Conservation (phyloP, 1,140 invertebrate genomes). For the Pygmarrhopalites habei region DNA sequence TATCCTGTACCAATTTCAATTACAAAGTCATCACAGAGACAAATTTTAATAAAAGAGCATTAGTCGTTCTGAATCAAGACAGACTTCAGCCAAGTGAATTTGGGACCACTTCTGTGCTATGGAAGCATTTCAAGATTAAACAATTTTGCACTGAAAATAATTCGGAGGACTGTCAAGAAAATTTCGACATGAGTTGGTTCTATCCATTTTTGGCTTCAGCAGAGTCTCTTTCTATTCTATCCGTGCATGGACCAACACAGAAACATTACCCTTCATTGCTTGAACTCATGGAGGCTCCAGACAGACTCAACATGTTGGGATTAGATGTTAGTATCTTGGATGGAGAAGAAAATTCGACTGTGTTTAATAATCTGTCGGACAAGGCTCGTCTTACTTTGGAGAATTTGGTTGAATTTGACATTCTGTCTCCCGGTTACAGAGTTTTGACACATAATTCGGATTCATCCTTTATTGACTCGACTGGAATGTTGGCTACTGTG, state of each 20-base stretch:
- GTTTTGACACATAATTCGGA: background rate
- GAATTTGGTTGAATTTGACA: background rate
- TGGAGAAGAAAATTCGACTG: background rate
- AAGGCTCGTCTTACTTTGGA: background rate
- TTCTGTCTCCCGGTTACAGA: background rate
- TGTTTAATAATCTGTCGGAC: background rate
- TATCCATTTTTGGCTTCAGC: background rate
- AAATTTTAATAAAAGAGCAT: background rate
- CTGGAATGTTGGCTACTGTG: background rate
- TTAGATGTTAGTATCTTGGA: background rate
- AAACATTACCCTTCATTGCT: background rate
- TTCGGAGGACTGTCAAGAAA: no score
- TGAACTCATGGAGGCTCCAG: background rate
- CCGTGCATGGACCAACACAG: background rate
- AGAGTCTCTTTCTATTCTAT: background rate
- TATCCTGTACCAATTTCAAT: background rate
- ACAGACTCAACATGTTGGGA: background rate
- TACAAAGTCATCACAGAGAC: background rate
- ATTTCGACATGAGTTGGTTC: background rate
- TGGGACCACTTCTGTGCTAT: background rate
- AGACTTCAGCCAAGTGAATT: background rate
- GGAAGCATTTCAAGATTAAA: slow-evolving; percentile 1
- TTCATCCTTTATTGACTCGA: background rate
- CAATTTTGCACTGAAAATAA: background rate
- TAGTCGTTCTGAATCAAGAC: background rate